phyloP scores from a whole-genome alignment of 2,888 invertebrate genomes.

The Cryptocephalus primarius region DNA sequence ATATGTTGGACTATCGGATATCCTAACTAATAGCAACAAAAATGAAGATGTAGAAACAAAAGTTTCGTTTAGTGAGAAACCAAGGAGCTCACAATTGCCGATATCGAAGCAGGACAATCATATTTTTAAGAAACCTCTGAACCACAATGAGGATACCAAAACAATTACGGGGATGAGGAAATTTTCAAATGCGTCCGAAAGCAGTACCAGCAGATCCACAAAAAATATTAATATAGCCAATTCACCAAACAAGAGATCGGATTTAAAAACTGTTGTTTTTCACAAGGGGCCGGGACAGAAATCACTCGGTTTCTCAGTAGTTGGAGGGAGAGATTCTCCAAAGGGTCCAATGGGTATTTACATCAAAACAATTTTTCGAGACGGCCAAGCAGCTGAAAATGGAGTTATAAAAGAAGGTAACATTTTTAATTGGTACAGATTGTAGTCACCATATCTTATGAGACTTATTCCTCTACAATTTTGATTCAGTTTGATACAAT shows the following conservation, averaged over 20 bases:
- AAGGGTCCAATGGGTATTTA: constrained; percentile 81
- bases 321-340: constrained; percentile 78
- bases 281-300: constrained; percentile 75
- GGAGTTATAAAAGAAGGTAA: constrained; percentile 72
- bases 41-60: constrained; percentile 18
- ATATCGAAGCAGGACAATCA: not conserved
- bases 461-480: not conserved
- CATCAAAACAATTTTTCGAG: constrained; percentile 76
- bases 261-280: constrained; percentile 44
- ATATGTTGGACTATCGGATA: constrained; percentile 17
- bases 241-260: not conserved
- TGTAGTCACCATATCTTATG: not conserved
- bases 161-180: constrained; percentile 36
- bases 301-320: constrained; percentile 81
- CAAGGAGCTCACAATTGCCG: constrained; percentile 1
- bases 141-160: not conserved
- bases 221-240: not conserved
- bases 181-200: constrained; percentile 29
- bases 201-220: constrained; percentile 1
- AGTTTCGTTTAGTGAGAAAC: constrained; percentile 21
- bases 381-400: constrained; percentile 76
- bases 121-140: constrained; percentile 16
- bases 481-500: no score
- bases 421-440: no score
- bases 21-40: constrained; percentile 5